Evolutionary conservation across 2,797 vertebrate species (phyloP), one percentile per base, ranked within the genome.

Genomic region (Brotula barbata): DNA sequence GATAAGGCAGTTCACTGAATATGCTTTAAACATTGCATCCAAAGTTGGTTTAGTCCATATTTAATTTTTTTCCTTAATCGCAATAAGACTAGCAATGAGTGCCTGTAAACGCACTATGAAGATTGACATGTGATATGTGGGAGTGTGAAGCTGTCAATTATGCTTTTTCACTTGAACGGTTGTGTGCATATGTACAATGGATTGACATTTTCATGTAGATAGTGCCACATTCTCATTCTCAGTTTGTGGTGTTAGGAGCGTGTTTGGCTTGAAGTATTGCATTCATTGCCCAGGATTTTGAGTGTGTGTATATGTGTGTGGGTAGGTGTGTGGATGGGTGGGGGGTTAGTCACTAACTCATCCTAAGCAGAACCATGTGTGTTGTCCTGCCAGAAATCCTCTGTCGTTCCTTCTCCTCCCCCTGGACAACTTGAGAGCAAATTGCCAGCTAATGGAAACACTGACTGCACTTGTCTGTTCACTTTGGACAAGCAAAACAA

Each of bases 371-470:
- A 92, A 85, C 91, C 92, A 93, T 82, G 84, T 94, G 93, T 76
- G 77, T 81, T 77, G 71, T 65, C 72, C 78, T 90, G 92, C 86
- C 81, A 83, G 78, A 74, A 77, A 87, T 66, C 84, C 87, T 64
- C 88, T 85, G 78, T 87, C 90, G 82, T 87, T 87, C 80, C 25
- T 71, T 22, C 63, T 75, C 84, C 89, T 85, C 85, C 59, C 50
- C 55, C 60, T 3, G 62, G 87, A 88, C 88, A 84, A 88, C 77
- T 86, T 78, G 88, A 88, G 89, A 93, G 92, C 93, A 93, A 93
- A 93, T 91, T 93, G 91, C 85, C 87, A 88, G 86, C 87, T 90
- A 92, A 89, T 92, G 89, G 92, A 92, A 86, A 78, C 80, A 79
- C 87, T 89, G 87, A 87, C 81, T 88, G 90, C 64, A 86, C 61